Conservation (phyloP, 2,888 invertebrate species). For the Helicoverpa assulta region DNA sequence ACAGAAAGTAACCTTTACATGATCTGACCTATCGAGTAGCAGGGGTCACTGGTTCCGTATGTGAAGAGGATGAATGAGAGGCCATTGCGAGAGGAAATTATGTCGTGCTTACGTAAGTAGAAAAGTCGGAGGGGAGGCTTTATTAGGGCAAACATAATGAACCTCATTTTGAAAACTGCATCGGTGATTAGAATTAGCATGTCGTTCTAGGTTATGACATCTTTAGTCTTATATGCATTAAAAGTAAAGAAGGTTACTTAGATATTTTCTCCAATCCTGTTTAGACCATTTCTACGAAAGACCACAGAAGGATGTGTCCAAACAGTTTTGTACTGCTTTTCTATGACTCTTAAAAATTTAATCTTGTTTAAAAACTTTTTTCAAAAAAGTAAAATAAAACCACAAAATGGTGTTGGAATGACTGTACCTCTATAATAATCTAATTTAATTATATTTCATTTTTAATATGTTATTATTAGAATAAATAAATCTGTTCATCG, state of each 20-base stretch:
- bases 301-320: no score
- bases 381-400: slow-evolving; percentile 23
- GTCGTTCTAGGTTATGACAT: no score
- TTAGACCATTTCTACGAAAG: no score
- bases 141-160: background rate
- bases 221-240: no score
- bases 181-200: background rate
- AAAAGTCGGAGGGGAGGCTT: slow-evolving; percentile 7
- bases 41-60: slow-evolving; percentile 35
- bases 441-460: slow-evolving; percentile 60
- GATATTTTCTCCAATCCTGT: no score
- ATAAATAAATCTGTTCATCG: slow-evolving; percentile 13
- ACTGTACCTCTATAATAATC: slow-evolving; percentile 53
- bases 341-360: no score
- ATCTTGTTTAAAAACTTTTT: background rate
- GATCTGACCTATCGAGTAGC: slow-evolving; percentile 17
- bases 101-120: slow-evolving; percentile 25
- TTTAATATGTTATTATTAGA: slow-evolving; percentile 34
- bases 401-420: slow-evolving; percentile 36
- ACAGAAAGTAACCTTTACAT: slow-evolving; percentile 22
- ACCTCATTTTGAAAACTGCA: slow-evolving; percentile 2
- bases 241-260: no score
- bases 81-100: slow-evolving; percentile 12
- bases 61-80: slow-evolving; percentile 24
- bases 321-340: no score